These are phyloP conservation scores for Eilema griseolum DNA, from an alignment of 2,888 invertebrate species.

Conservation along the genomic window DNA sequence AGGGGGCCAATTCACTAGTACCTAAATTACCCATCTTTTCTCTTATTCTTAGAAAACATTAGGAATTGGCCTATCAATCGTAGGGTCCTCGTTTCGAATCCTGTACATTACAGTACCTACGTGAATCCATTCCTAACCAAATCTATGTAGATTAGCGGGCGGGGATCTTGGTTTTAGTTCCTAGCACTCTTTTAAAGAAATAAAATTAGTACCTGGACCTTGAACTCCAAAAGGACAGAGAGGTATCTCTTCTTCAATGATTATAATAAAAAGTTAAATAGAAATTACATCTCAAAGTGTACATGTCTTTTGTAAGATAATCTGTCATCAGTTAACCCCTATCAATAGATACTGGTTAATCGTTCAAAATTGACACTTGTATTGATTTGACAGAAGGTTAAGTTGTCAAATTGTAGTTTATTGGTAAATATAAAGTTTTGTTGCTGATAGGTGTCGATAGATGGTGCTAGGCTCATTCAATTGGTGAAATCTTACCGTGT, in stretches of 20 bases:
- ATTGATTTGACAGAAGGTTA: background rate
- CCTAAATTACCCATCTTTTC: too few relatives aligned
- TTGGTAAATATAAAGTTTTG: background rate
- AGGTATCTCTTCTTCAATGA: background rate
- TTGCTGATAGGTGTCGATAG: background rate
- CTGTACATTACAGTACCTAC: too few relatives aligned
- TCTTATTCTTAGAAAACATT: too few relatives aligned
- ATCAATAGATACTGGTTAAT: background rate
- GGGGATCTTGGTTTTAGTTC: too few relatives aligned
- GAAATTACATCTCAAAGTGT: background rate
- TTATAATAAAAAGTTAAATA: background rate
- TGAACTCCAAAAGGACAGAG: background rate
- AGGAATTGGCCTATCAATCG: too few relatives aligned
- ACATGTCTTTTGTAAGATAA: background rate
- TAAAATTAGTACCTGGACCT: background rate
- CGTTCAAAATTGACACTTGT: background rate
- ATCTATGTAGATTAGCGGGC: too few relatives aligned
- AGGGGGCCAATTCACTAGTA: too few relatives aligned
- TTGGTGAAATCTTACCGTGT: background rate
- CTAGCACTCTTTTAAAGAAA: too few relatives aligned
- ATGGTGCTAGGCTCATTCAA: background rate
- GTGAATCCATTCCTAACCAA: too few relatives aligned
- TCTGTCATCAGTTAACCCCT: constrained; percentile 1
- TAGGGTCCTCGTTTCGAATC: too few relatives aligned
- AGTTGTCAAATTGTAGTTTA: background rate